Percentiles rank a stretch among this genome's conserved stretches.
Evolutionary conservation across 2,888 invertebrate genomes (phyloP).

Genomic region (Pharmacophagus antenor): DNA sequence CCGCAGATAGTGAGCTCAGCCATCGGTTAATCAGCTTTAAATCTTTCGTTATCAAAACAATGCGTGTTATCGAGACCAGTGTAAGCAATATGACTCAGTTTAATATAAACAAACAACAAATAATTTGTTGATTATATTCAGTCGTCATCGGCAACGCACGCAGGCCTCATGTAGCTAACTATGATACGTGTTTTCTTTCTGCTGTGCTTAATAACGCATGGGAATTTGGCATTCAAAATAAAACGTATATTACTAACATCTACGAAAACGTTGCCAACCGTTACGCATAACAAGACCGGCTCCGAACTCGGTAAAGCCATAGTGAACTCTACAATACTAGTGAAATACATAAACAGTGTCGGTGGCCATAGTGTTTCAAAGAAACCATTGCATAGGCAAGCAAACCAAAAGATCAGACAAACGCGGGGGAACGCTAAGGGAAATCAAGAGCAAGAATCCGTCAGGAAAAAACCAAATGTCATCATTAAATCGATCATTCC

Average conservation of each 20-base stretch:
- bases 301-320: slow-evolving; percentile 6
- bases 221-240: slow-evolving; percentile 37
- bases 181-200: slow-evolving; percentile 50
- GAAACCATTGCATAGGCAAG: neutral
- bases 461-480: slow-evolving; percentile 21
- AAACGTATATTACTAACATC: neutral
- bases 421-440: neutral
- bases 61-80: slow-evolving; percentile 16
- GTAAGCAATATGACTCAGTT: slow-evolving; percentile 16
- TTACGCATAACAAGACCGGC: slow-evolving; percentile 32
- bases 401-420: neutral
- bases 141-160: slow-evolving; percentile 41
- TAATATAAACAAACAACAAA: slow-evolving; percentile 61
- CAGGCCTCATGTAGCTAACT: slow-evolving; percentile 47
- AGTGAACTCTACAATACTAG: slow-evolving; percentile 12
- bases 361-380: slow-evolving; percentile 30
- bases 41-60: slow-evolving; percentile 19
- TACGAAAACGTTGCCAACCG: slow-evolving; percentile 42
- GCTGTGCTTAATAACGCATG: slow-evolving; percentile 48
- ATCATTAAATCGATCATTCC: slow-evolving; percentile 22
- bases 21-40: neutral
- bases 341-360: slow-evolving; percentile 44
- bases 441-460: slow-evolving; percentile 17
- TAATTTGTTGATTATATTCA: slow-evolving; percentile 50
- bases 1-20: too few species aligned